These are phyloP conservation scores for Diplodus sargus DNA, from an alignment of 2,797 vertebrate genomes.

Conservation along the genomic window DNA sequence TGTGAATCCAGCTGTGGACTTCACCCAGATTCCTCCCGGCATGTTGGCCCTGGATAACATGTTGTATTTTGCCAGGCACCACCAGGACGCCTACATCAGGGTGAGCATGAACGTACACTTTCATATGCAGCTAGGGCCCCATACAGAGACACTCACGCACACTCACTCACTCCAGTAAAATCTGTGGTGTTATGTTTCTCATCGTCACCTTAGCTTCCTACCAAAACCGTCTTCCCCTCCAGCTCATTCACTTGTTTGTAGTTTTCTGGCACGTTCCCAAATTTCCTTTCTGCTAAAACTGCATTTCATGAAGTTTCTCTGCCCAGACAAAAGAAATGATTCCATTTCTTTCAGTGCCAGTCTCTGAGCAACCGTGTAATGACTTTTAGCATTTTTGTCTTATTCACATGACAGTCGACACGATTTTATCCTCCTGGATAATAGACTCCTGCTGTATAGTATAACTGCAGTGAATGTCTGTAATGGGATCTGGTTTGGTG, in stretches of 20 bases:
- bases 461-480: not conserved
- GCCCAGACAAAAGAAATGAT: slow-evolving; percentile 14
- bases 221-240: slow-evolving; percentile 18
- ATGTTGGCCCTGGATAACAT: slow-evolving; percentile 99
- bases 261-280: slow-evolving; percentile 24
- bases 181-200: slow-evolving; percentile 11
- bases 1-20: slow-evolving; percentile 99
- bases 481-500: not conserved
- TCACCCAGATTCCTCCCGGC: slow-evolving; percentile 97
- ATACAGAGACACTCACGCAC: slow-evolving; percentile 16
- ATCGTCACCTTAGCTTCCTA: slow-evolving; percentile 7
- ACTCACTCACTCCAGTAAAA: slow-evolving; percentile 3
- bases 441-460: not conserved
- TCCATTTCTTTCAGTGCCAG: slow-evolving; percentile 8
- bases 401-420: not conserved
- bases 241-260: slow-evolving; percentile 38
- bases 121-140: not conserved
- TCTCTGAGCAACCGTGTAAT: not conserved
- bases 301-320: slow-evolving; percentile 24
- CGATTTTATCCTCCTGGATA: slow-evolving; percentile 13
- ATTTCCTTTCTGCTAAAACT: slow-evolving; percentile 27
- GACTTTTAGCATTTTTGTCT: slow-evolving; percentile 14
- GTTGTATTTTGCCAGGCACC: slow-evolving; percentile 96
- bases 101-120: slow-evolving; percentile 80
- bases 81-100: slow-evolving; percentile 96